These are phyloP conservation scores for Carassius gibelio DNA, from an alignment of 2,113 vertebrate genomes.

Conservation along the genomic window DNA sequence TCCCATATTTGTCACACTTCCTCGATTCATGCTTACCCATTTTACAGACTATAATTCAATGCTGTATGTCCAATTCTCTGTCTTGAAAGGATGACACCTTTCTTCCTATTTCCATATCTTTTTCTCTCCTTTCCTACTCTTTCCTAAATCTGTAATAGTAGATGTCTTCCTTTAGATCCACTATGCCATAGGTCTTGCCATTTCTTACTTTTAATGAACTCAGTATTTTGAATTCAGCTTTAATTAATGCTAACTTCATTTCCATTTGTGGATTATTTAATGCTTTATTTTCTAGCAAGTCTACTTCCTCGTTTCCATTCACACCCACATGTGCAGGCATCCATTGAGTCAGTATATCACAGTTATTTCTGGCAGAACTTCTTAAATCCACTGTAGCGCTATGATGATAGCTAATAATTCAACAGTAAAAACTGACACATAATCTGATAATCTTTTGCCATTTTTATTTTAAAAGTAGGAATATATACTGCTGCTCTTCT, in stretches of 20 bases:
- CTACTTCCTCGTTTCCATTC: background rate
- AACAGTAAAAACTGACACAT: background rate
- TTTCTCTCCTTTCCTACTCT: background rate
- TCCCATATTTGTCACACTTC: too few relatives aligned
- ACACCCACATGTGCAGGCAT: background rate
- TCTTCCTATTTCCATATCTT: background rate
- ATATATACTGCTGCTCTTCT: background rate
- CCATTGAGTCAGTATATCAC: background rate
- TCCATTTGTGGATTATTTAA: too few relatives aligned
- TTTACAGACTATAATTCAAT: too few relatives aligned
- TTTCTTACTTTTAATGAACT: too few relatives aligned
- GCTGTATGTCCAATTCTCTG: too few relatives aligned
- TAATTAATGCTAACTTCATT: too few relatives aligned
- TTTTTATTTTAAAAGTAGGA: background rate
- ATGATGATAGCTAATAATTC: background rate
- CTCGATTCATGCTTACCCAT: too few relatives aligned
- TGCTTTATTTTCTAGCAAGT: too few relatives aligned
- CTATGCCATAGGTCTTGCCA: background rate
- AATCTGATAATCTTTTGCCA: too few relatives aligned
- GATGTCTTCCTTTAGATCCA: background rate
- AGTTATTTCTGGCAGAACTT: background rate
- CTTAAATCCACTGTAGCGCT: background rate
- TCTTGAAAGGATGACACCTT: background rate
- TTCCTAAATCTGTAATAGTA: background rate
- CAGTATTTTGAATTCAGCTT: too few relatives aligned